Evolutionary conservation across 2,113 vertebrate genomes (phyloP).

Genomic region (Shinisaurus crocodilurus): DNA sequence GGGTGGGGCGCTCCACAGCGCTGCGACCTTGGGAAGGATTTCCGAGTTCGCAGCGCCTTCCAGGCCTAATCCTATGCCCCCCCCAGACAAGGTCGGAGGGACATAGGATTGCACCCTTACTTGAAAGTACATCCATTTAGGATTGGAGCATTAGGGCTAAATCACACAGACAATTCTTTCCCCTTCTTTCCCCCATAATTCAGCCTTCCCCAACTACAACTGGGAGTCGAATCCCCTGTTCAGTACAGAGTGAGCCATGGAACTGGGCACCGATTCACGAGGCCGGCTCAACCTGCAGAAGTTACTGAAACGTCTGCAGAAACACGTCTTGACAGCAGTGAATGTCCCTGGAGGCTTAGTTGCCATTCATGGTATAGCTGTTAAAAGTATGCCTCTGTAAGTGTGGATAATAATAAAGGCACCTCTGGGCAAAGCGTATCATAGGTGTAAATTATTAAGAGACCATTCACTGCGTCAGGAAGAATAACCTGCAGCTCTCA

Average conservation of each 20-base stretch:
- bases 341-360: background rate
- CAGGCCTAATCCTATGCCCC: no score
- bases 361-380: constrained; percentile 1
- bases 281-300: background rate
- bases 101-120: no score
- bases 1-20: no score
- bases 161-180: background rate
- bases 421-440: background rate
- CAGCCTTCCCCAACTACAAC: no score
- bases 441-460: constrained; percentile 15
- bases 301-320: background rate
- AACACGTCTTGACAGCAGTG: background rate
- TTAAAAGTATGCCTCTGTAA: constrained; percentile 10
- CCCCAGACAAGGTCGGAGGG: no score
- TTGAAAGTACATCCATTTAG: background rate
- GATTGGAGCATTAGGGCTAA: background rate
- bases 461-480: background rate
- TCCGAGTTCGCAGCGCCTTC: no score
- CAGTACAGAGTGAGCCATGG: no score
- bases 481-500: constrained; percentile 8
- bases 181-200: no score
- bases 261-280: background rate
- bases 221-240: background rate
- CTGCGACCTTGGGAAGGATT: no score
- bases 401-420: background rate